Conservation (phyloP, 2,888 invertebrate species). For the Caenorhabditis drosophilae region DNA sequence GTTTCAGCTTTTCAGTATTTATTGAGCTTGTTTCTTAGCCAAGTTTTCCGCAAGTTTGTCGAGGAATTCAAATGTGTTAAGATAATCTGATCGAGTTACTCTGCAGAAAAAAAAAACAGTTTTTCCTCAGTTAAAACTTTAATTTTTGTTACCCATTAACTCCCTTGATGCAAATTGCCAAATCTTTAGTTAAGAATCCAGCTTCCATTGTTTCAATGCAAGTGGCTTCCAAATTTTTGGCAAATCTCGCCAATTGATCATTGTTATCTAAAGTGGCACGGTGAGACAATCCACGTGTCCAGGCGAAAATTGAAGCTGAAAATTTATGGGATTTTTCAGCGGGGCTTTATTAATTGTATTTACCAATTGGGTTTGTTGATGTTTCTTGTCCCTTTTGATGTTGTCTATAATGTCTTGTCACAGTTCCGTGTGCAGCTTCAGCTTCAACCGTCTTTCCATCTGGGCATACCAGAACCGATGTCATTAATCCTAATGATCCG, state of each 20-base stretch:
- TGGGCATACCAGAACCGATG: conserved; percentile 92
- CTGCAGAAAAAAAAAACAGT: too few species aligned
- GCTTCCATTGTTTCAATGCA: conserved; percentile 93
- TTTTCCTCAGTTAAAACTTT: too few species aligned
- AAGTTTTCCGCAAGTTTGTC: conserved; percentile 91
- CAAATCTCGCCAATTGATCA: conserved; percentile 76
- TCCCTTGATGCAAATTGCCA: conserved; percentile 96
- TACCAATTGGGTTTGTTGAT: conserved; percentile 93
- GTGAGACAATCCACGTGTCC: conserved; percentile 91
- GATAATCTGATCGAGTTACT: conserved; percentile 81
- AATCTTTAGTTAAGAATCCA: conserved; percentile 96
- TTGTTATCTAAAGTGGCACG: conserved; percentile 92
- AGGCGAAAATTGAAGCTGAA: conserved; percentile 91
- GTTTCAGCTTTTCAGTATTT: neutral
- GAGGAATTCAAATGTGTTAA: conserved; percentile 96
- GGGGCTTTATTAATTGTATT: conserved; percentile 11
- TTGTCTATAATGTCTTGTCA: conserved; percentile 82
- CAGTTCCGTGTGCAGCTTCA: conserved; percentile 97
- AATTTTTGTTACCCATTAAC: conserved; percentile 76
- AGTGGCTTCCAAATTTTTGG: conserved; percentile 79
- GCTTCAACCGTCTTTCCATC: conserved; percentile 97
- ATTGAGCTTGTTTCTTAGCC: conserved; percentile 64
- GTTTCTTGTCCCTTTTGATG: conserved; percentile 86
- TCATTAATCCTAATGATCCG: conserved; percentile 94
- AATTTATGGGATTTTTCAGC: neutral